Evolutionary conservation across 2,797 vertebrate genomes (phyloP).

Genomic region (Amphiprion clarkii): DNA sequence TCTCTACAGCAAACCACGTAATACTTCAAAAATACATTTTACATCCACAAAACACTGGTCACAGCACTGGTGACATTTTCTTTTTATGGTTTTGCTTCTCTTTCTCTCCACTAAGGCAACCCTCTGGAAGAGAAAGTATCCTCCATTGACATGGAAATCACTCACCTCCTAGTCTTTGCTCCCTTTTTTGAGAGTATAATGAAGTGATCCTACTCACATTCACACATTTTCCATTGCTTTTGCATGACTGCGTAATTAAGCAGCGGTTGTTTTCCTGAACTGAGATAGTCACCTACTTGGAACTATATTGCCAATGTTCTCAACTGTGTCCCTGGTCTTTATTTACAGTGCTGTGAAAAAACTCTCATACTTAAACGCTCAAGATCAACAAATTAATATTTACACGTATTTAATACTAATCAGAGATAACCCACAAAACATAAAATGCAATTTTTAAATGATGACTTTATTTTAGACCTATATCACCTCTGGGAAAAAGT

Average conservation of each 20-base stretch:
- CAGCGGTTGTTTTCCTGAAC: conserved; percentile 15
- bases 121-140: conserved; percentile 4
- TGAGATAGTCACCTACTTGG: neutral
- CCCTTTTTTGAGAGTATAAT: conserved; percentile 39
- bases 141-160: conserved; percentile 53
- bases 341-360: neutral
- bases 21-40: neutral
- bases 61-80: neutral
- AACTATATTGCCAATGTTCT: neutral
- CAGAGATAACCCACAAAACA: no score
- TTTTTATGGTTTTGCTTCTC: neutral
- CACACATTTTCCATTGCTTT: conserved; percentile 51
- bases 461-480: no score
- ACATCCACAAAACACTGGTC: neutral
- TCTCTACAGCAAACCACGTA: rapidly evolving
- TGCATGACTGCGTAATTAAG: conserved; percentile 51
- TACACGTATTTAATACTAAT: no score
- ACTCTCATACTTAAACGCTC: no score
- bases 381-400: no score
- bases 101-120: neutral
- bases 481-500: no score
- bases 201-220: conserved; percentile 17
- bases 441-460: no score
- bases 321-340: neutral
- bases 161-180: neutral